Base-by-base conservation (phyloP, 2,888 invertebrate genomes). In the Drosophila recens region DNA sequence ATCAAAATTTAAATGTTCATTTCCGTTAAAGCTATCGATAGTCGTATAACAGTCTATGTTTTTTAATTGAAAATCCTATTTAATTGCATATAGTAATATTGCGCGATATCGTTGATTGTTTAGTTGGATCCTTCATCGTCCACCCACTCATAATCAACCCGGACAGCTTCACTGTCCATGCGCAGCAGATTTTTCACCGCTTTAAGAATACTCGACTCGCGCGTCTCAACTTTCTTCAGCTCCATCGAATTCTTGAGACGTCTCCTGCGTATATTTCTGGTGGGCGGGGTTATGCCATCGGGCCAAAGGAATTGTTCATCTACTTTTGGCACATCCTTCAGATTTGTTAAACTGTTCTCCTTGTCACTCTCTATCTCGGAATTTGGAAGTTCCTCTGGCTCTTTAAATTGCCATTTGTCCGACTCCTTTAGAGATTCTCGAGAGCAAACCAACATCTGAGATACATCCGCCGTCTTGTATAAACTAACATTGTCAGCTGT, bases 381-480 rank as follows among this genome's bases (percentile, higher is more conserved):
- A 13, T 0, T 30, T 4, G 9, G 15, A 4, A 30, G 20, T 13
- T 45, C 13, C 10, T 6, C 15, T 10, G 15, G 30, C 5, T 48
- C 15, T 0, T 30, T n/a, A 30, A 30, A 0, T 48, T 48, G 15
- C 30, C 48, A 15, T 8, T 10, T 15, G 1, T 30, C 17, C 10
- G 10, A n/a, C 15, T 15, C 30, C 30, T 48, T 48, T 3, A 8
- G 4, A 10, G 46, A 15, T 10, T 48, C 27, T 9, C 15, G 9
- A 15, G 30, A 30, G 48, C 48, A 48, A 15, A 48, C 30, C 30
- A 48, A 10, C 48, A 48, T 30, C 15, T 48, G 48, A 10, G 30
- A 30, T 48, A 48, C 30, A 30, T 48, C 48, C 10, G 48, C 15
- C 10, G 30, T 48, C 48, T 48, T 48, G 5, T 48, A 48, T 4